phyloP scores from a whole-genome alignment of 2,888 invertebrate species.

The Clistopyga incitator region DNA sequence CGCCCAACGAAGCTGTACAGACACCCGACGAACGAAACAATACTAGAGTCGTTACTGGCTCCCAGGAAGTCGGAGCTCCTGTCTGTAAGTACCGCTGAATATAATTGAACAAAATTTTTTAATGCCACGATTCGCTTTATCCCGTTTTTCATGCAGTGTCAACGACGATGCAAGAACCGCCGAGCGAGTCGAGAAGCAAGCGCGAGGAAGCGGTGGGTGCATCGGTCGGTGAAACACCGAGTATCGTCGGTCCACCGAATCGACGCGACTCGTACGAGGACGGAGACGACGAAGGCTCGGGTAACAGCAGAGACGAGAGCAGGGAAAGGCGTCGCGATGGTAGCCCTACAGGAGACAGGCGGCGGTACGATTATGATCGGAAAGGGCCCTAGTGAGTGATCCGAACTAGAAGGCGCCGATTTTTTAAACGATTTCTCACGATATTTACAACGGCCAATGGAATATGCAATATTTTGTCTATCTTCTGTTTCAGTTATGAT shows the following conservation, averaged over 20 bases:
- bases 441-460: neutral
- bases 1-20: constrained; percentile 77
- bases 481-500: constrained; percentile 75
- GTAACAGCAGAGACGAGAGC: constrained; percentile 80
- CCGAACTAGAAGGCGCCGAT: constrained; percentile 54
- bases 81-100: constrained; percentile 72
- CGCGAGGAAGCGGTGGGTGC: constrained; percentile 83
- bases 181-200: constrained; percentile 78
- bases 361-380: constrained; percentile 79
- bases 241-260: constrained; percentile 74
- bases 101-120: neutral
- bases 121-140: neutral
- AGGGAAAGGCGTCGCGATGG: constrained; percentile 80
- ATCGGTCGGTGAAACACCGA: constrained; percentile 76
- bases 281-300: constrained; percentile 81
- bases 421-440: constrained; percentile 33
- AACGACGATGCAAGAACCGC: constrained; percentile 74
- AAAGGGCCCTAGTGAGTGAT: constrained; percentile 78
- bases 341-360: constrained; percentile 75
- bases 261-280: constrained; percentile 82
- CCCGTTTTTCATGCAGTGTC: constrained; percentile 63
- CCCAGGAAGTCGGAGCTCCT: constrained; percentile 77
- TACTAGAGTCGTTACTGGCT: constrained; percentile 80
- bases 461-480: neutral
- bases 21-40: constrained; percentile 76